Evolutionary conservation across 2,113 vertebrate genomes (phyloP), one percentile per base, ranked within the genome.

Genomic region (Probosciger aterrimus): DNA sequence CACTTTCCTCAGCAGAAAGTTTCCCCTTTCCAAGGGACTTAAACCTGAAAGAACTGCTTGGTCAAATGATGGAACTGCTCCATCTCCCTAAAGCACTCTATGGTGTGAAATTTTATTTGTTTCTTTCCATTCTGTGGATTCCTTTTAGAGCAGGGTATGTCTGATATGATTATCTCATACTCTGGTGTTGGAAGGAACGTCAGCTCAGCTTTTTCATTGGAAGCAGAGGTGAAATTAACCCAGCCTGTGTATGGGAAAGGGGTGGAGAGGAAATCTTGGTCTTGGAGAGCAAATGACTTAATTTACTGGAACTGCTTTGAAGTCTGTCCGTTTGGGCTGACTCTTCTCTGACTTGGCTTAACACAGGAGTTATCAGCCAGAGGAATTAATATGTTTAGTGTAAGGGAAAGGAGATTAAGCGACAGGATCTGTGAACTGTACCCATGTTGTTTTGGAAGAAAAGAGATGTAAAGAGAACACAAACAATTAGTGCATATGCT

Each of bases 401-500:
- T 30, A 59, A 63, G 43, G 63, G 17, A 55, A 67, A 63, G 43
- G 57, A 85, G 33, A 37, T 35, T 5, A 44, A 79, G 59, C 63
- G 46, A 19, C 28, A 74, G 20, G 18, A 53, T 33, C 75, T 77
- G 59, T 23, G 78, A 70, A 80, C 59, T 91, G 89, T 70, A 65
- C 33, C n/a, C 37, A 2, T 1, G 9, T 28, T 65, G n/a, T 74
- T 93, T 62, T 63, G 59, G 44, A 82, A 95, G 65, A 73, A 81
- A 70, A 65, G 30, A 49, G 62, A 27, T 35, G 35, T 69, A 89
- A 87, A 67, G 67, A 73, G 82, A 90, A 59, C 67, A 68, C 41
- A 81, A 93, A 39, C 74, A 82, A 65, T 82, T 39, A 77, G 67
- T 76, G 75, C 87, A 82, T 89, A 53, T 74, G 89, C 87, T 90